phyloP scores from a whole-genome alignment of 1,140 invertebrate species.

The Drosophila bifasciata region DNA sequence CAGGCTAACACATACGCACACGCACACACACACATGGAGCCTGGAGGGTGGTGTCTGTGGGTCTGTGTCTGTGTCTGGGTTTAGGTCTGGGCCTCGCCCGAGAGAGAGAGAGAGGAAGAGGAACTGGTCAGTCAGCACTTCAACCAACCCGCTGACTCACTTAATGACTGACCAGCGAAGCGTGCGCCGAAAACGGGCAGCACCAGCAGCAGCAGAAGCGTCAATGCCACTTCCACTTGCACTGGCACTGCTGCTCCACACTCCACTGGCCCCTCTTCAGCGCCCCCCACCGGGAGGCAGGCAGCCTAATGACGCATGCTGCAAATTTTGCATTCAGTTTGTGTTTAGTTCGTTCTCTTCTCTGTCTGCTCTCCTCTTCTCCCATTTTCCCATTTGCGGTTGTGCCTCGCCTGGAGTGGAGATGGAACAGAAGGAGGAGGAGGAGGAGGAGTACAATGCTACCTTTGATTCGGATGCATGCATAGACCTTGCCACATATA shows the following conservation, averaged over 20 bases:
- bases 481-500: too few relatives aligned
- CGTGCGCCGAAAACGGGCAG: conserved; percentile 45
- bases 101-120: too few relatives aligned
- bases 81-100: too few relatives aligned
- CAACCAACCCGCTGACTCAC: conserved; percentile 47
- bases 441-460: too few relatives aligned
- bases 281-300: not conserved
- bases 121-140: conserved; percentile 39
- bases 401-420: too few relatives aligned
- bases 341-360: conserved; percentile 54
- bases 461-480: too few relatives aligned
- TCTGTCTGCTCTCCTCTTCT: conserved; percentile 3
- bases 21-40: too few relatives aligned
- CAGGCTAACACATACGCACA: too few relatives aligned
- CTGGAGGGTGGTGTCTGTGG: not conserved
- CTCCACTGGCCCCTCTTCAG: not conserved
- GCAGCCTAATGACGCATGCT: conserved; percentile 58
- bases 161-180: conserved; percentile 56
- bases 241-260: not conserved
- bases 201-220: conserved; percentile 16
- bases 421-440: too few relatives aligned
- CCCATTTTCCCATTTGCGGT: too few relatives aligned
- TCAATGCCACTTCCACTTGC: not conserved
- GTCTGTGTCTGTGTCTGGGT: conserved; percentile 7
- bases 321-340: conserved; percentile 61